Evolutionary conservation across 2,888 invertebrate genomes (phyloP).

Genomic region (Cordilura impudica): DNA sequence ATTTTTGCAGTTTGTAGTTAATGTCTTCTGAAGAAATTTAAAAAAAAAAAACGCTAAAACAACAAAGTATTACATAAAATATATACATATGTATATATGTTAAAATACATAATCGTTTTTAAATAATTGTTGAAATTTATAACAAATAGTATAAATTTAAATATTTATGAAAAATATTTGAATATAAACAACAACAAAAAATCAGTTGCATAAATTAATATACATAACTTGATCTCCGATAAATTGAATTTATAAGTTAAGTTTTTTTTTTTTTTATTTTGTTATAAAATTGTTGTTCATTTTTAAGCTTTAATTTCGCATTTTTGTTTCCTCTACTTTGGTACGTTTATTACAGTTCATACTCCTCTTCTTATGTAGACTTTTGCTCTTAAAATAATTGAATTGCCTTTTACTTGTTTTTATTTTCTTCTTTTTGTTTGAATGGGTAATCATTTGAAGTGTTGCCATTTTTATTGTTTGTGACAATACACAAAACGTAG

Average conservation of each 20-base stretch:
- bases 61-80: slow-evolving; percentile 56
- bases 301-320: background rate
- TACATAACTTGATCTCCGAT: background rate
- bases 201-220: no score
- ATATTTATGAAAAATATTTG: no score
- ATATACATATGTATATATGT: no score
- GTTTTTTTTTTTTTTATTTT: background rate
- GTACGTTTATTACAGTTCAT: background rate
- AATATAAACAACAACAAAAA: no score
- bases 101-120: background rate
- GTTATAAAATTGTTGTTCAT: background rate
- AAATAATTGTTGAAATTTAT: no score
- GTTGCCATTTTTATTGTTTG: slow-evolving; percentile 2
- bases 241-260: background rate
- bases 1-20: slow-evolving; percentile 33
- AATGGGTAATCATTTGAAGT: slow-evolving; percentile 4
- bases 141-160: no score
- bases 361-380: background rate
- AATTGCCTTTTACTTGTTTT: background rate
- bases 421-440: no score
- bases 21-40: slow-evolving; percentile 16
- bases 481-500: background rate
- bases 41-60: slow-evolving; percentile 1
- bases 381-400: background rate
- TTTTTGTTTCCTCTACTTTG: background rate